A percentile compares a stretch with the other conserved stretches of the same genome.
Evolutionary conservation across 2,797 vertebrate genomes (phyloP).

Genomic region (Hemibagrus guttatus): DNA sequence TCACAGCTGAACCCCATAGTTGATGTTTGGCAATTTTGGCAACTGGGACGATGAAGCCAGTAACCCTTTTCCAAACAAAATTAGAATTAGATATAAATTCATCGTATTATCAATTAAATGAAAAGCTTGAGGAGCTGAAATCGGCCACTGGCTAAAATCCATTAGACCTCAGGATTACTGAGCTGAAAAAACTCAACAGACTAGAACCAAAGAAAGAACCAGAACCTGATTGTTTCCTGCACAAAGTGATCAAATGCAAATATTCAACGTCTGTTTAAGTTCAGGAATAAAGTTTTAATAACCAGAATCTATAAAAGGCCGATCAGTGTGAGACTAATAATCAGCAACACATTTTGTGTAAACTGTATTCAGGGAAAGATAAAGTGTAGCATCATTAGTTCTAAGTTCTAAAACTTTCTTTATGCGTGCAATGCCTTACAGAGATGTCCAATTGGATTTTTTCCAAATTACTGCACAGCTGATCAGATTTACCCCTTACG

Average conservation of each 20-base stretch:
- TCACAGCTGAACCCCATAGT: no score
- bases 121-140: background rate
- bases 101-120: background rate
- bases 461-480: background rate
- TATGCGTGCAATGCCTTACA: background rate
- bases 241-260: slow-evolving; percentile 7
- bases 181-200: background rate
- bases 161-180: slow-evolving; percentile 18
- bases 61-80: background rate
- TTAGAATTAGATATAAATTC: background rate
- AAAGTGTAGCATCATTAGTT: background rate
- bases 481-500: background rate
- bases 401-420: background rate
- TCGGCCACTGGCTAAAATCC: slow-evolving; percentile 11
- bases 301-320: background rate
- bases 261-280: background rate
- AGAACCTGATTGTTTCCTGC: slow-evolving; percentile 17
- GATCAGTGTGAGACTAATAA: background rate
- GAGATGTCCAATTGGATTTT: background rate
- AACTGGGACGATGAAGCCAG: slow-evolving; percentile 21
- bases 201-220: slow-evolving; percentile 17
- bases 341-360: background rate
- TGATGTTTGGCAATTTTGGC: background rate
- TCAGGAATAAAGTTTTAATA: background rate
- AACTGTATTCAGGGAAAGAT: background rate